These are phyloP conservation scores for Murina feae DNA, from an alignment of 2,113 vertebrate genomes.

Conservation along the genomic window DNA sequence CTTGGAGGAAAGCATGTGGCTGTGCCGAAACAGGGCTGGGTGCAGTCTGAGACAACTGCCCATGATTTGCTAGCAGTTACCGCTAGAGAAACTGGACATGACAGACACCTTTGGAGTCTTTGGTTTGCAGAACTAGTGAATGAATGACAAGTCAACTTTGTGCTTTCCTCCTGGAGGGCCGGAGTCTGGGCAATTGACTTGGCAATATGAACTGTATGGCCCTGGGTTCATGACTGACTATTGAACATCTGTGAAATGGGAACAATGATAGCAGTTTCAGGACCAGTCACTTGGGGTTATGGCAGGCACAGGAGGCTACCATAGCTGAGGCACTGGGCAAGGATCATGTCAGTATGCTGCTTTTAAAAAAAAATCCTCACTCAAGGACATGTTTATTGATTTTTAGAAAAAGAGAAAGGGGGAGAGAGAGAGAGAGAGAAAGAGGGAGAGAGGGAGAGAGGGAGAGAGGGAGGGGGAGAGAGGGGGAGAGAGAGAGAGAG, in stretches of 20 bases:
- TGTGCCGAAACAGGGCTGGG: neutral
- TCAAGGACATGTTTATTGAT: neutral
- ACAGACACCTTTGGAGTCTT: neutral
- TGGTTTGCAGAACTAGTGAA: neutral
- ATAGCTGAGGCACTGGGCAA: neutral
- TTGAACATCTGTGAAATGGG: neutral
- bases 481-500: too few relatives aligned
- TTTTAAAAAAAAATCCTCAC: neutral
- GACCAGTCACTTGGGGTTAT: neutral
- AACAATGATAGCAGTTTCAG: neutral
- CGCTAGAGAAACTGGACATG: neutral
- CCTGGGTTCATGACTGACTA: fast-evolving
- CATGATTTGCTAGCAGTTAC: neutral
- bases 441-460: too few relatives aligned
- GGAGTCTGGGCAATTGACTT: neutral
- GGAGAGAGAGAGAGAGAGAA: too few relatives aligned
- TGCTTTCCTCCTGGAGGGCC: neutral
- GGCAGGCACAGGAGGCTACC: fast-evolving
- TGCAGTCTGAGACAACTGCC: neutral
- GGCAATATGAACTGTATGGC: fast-evolving
- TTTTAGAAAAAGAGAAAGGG: neutral
- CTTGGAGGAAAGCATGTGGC: neutral
- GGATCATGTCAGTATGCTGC: fast-evolving
- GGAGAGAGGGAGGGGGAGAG: neutral
- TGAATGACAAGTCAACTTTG: neutral